These are phyloP conservation scores for Trogon melanurus DNA, from an alignment of 2,113 vertebrate species.

Conservation along the genomic window DNA sequence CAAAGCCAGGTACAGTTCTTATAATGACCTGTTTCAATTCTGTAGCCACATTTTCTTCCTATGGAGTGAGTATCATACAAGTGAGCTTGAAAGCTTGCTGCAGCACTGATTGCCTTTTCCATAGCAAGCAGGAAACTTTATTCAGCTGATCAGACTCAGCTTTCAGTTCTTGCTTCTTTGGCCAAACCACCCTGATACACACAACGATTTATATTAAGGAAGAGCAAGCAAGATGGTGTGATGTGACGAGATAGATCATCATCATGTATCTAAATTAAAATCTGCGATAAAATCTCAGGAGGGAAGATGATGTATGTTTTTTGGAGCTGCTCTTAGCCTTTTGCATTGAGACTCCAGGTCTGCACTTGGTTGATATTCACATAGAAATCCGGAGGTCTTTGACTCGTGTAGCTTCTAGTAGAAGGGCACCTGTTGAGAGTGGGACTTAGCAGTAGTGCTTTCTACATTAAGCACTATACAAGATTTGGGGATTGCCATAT, in stretches of 20 bases:
- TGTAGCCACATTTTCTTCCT: neutral
- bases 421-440: neutral
- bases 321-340: slow-evolving; percentile 11
- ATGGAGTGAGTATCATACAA: neutral
- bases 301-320: neutral
- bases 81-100: neutral
- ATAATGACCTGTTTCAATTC: neutral
- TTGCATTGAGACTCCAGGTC: neutral
- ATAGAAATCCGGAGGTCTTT: slow-evolving; percentile 13
- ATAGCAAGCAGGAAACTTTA: slow-evolving; percentile 27
- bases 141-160: slow-evolving; percentile 13
- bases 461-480: neutral
- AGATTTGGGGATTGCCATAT: slow-evolving; percentile 43
- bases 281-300: slow-evolving; percentile 11
- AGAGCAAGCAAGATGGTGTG: neutral
- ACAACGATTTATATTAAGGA: neutral
- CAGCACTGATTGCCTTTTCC: neutral
- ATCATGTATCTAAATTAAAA: slow-evolving; percentile 31
- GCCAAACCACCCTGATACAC: neutral
- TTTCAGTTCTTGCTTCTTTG: neutral
- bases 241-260: neutral
- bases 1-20: neutral
- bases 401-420: neutral
- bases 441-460: slow-evolving; percentile 14
- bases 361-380: neutral